Conservation (phyloP, 2,797 vertebrate species). For the Leucoraja ocellata region DNA sequence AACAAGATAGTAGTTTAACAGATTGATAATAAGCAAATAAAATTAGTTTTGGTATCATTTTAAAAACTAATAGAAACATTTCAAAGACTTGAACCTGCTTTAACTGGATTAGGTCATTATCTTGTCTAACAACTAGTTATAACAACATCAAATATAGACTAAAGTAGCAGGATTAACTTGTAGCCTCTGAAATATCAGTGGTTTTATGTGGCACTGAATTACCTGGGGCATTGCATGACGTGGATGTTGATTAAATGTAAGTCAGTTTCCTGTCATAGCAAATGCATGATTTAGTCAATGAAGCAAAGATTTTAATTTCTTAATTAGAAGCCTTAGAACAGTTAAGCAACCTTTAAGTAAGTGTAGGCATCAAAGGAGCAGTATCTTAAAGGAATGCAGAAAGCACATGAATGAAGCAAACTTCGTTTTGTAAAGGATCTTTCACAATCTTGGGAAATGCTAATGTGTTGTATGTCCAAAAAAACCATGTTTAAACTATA, state of each 20-base stretch:
- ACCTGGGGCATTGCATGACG: not conserved
- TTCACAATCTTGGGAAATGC: not conserved
- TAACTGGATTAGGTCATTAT: conserved; percentile 30
- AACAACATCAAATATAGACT: conserved; percentile 1
- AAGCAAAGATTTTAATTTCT: not conserved
- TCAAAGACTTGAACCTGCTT: conserved; percentile 16
- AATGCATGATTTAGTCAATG: too few species aligned
- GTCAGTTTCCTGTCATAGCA: not conserved
- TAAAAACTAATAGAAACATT: conserved; percentile 9
- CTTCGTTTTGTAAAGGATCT: not conserved
- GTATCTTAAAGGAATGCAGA: not conserved
- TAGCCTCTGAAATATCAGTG: not conserved
- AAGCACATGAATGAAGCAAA: not conserved
- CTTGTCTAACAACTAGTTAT: not conserved
- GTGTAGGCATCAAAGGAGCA: not conserved
- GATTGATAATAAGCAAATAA: not conserved
- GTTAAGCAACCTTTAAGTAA: not conserved
- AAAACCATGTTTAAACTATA: not conserved
- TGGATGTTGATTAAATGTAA: not conserved
- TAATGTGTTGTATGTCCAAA: not conserved
- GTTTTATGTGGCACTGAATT: not conserved
- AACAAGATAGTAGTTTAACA: not conserved
- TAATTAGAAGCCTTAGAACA: not conserved
- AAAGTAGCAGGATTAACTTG: conserved; percentile 26
- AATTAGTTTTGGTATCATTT: not conserved